Conservation (phyloP, 2,113 vertebrate species). For the Cettia cetti region DNA sequence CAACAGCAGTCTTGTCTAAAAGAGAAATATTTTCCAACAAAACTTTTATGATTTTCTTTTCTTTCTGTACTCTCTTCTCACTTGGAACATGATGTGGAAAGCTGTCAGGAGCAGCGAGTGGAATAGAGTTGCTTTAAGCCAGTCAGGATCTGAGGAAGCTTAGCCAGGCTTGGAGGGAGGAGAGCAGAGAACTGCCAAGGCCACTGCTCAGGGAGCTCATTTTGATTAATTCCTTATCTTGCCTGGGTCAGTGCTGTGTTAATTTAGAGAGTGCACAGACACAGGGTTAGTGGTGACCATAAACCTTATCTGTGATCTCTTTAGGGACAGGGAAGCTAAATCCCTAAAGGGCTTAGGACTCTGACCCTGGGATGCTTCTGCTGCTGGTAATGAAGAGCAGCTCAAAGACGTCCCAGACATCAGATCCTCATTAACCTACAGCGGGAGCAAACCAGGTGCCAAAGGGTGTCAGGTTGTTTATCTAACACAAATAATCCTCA, state of each 20-base stretch:
- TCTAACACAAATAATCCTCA: neutral
- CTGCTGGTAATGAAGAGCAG: neutral
- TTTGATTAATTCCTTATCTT: neutral
- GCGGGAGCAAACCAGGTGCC: neutral
- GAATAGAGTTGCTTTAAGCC: conserved; percentile 4
- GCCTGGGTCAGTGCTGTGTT: neutral
- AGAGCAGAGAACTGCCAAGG: neutral
- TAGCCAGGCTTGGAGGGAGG: neutral
- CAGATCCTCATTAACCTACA: neutral
- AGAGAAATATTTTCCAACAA: conserved; percentile 59
- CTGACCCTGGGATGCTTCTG: neutral
- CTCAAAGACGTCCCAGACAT: neutral
- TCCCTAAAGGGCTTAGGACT: neutral
- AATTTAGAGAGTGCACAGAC: neutral
- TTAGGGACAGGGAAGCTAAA: neutral
- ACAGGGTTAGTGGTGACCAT: neutral
- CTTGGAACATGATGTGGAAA: conserved; percentile 40
- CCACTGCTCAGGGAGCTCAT: neutral
- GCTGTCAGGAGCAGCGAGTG: conserved; percentile 18
- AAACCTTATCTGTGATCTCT: neutral
- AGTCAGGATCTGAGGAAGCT: conserved; percentile 13
- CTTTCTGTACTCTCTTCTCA: neutral
- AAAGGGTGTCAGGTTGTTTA: neutral
- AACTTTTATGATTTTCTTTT: conserved; percentile 18
- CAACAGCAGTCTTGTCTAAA: conserved; percentile 41